These are phyloP conservation scores for Gisinianus flammeolus DNA, from an alignment of 2,888 invertebrate genomes.

Conservation along the genomic window DNA sequence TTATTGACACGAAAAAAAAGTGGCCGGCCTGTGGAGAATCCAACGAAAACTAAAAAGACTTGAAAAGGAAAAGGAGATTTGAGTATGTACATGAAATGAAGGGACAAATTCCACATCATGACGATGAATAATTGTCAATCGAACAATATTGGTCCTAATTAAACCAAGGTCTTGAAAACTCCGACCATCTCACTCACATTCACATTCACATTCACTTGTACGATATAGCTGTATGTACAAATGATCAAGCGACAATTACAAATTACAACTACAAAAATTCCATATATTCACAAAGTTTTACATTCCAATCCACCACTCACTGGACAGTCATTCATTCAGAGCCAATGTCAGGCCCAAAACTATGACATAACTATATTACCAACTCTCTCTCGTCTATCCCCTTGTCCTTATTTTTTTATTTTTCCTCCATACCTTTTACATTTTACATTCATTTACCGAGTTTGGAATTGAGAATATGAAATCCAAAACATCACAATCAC, in stretches of 20 bases:
- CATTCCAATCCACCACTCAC: no score
- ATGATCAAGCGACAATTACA: neutral
- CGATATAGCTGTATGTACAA: neutral
- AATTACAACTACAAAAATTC: neutral
- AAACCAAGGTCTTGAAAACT: conserved; percentile 23
- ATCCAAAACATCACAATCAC: no score
- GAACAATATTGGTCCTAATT: conserved; percentile 26
- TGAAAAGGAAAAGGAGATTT: neutral
- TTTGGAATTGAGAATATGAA: neutral
- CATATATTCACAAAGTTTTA: no score
- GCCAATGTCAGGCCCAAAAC: no score
- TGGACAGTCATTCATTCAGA: no score
- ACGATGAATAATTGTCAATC: neutral
- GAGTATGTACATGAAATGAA: neutral
- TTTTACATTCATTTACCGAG: no score
- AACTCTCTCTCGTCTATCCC: no score
- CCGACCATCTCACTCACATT: neutral
- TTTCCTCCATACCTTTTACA: no score
- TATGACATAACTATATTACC: no score
- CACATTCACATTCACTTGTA: neutral
- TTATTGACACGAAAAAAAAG: neutral
- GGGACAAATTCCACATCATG: neutral
- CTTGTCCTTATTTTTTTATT: no score
- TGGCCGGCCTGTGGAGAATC: no score
- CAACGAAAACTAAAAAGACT: neutral